Evolutionary conservation across 2,888 invertebrate genomes (phyloP), one percentile per base, ranked within the genome.

Genomic region (Sphaerophoria taeniata): DNA sequence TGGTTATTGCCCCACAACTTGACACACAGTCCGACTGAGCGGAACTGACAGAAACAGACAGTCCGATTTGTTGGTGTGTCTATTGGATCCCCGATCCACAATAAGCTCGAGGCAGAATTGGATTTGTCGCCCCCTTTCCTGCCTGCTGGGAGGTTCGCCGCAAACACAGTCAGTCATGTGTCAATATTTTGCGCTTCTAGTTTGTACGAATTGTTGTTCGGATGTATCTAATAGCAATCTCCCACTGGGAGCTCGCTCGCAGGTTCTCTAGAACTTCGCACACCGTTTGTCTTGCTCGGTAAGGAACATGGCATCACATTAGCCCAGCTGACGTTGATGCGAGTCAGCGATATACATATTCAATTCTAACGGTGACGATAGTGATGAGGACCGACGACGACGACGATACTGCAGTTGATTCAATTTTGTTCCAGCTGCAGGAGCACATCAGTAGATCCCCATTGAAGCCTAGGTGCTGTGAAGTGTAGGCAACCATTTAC

Each of bases 171-270:
- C 76, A 80, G 67, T 77, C 85, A 81, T 85, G 76, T 85, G 85
- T 85, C 85, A 85, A 85, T 85, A 81, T 81, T 81, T 81, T 63
- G 85, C 85, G 85, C 85, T 76, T 81, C 81, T 73, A 73, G 85
- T 72, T 85, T 85, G 24, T 24, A 61, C 73, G 76, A 85, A 84
- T 75, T 77, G 72, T 75, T 77, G 72, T 61, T 34, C 14, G 11
- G 43, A 9, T 43, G 43, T 43, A 72, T 69, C 51, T 61, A 55
- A 75, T 73, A 85, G 84, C 60, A 63, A 47, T 70, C 81, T 85
- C 81, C 85, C 76, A 85, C 69, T 58, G 85, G 73, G 85, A 72
- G 76, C 75, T 76, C 51, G 58, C 58, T 24, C 24, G 51, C 51
- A 39, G 67, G 67, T 51, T 51, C 51, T 70, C 67, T 24, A 24